Conservation (phyloP, 2,888 invertebrate species). For the Chromoteleia sp. region DNA sequence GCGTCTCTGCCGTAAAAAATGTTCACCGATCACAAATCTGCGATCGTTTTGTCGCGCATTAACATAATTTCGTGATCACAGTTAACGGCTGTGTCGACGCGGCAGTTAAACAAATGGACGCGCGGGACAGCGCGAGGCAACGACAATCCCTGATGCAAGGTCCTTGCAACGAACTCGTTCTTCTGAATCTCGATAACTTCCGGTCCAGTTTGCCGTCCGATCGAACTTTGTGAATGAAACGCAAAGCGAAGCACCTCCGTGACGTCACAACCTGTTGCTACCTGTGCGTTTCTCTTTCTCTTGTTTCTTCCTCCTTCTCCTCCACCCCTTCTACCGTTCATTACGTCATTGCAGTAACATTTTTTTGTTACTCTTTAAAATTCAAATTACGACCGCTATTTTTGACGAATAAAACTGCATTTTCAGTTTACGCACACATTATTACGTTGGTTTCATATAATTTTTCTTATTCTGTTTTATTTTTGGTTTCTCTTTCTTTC, state of each 20-base stretch:
- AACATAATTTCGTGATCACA: conserved; percentile 65
- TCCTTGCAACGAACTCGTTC: conserved; percentile 70
- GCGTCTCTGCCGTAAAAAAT: conserved; percentile 27
- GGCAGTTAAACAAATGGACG: conserved; percentile 51
- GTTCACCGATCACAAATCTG: conserved; percentile 59
- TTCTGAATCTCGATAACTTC: conserved; percentile 73
- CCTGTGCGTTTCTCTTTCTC: conserved; percentile 72
- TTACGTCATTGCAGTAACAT: no score
- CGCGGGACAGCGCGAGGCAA: conserved; percentile 13
- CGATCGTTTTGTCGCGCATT: conserved; percentile 53
- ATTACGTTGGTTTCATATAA: no score
- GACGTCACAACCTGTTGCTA: conserved; percentile 84
- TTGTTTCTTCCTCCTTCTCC: conserved; percentile 14
- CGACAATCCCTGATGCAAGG: conserved; percentile 46
- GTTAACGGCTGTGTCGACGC: conserved; percentile 63
- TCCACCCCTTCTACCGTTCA: no score
- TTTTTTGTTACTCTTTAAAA: no score
- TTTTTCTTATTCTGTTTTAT: no score
- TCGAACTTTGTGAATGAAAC: conserved; percentile 82
- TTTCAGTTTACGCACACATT: no score
- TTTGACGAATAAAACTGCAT: no score
- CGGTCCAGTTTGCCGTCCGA: conserved; percentile 76
- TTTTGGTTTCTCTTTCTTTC: no score
- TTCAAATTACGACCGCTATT: no score
- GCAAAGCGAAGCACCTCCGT: conserved; percentile 82